Base-by-base conservation (phyloP, 2,113 vertebrate species). In the Elaphurus davidianus region DNA sequence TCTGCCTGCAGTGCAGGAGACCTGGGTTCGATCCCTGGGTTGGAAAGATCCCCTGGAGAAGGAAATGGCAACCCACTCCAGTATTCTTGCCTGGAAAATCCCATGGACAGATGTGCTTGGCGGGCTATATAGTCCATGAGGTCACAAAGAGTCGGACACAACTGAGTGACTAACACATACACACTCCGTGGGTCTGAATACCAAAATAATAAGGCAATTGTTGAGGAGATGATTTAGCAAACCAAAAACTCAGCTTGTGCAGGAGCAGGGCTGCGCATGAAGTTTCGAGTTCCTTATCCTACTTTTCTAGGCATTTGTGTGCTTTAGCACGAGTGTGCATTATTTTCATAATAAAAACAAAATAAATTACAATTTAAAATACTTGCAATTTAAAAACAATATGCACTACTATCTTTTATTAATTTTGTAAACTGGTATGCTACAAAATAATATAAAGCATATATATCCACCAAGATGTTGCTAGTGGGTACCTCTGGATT, bases 271-370 rank as follows among this genome's bases (percentile, higher is more conserved):
- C 4, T 15, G n/a, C 28, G 5, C 23, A 81, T 36, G 82, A 50
- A 78, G 1, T 40, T 76, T 3, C 60, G 10, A 10, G 64, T 87
- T 83, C 81, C 21, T 33, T 15, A 71, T 28, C 14, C 85, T 36
- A 50, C 14, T 67, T 54, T 78, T 87, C n/a, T 12, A 50, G 47
- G 11, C 47, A 84, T 88, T 83, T 67, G 21, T 30, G 55, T 57
- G 25, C 4, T 94, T 90, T 87, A n/a, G 5, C 30, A 27, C 6
- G 14, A 76, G 40, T 3, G 2, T 30, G 17, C 1, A 19, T 81
- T 94, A 84, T n/a, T 87, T 91, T 57, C 36, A 91, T 52, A 96
- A 84, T 55, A 87, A 87, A 59, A 94, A n/a, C 52, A 88, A 88
- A 82, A 64, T 60, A 91, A 86, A 91, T 59, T n/a, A 60, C 92